Conservation (phyloP, 2,888 invertebrate genomes). For the Agrochola lota region DNA sequence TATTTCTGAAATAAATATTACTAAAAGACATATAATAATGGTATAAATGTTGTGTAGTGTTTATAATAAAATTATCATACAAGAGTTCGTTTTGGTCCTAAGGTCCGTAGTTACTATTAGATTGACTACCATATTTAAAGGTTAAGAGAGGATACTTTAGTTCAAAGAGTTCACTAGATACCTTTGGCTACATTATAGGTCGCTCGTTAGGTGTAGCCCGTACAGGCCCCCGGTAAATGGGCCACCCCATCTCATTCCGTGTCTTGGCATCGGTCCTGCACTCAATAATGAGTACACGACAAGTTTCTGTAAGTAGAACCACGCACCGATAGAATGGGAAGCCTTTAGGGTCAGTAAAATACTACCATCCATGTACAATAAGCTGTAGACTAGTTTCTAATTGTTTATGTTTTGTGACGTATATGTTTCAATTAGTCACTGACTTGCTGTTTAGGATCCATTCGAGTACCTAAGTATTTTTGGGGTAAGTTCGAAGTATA, state of each 20-base stretch:
- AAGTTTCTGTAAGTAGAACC: constrained; percentile 45
- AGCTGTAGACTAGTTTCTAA: background rate
- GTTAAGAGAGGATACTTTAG: background rate
- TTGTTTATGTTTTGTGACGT: background rate
- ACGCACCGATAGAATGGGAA: constrained; percentile 28
- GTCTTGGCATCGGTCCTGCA: constrained; percentile 58
- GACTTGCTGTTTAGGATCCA: background rate
- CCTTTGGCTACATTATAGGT: background rate
- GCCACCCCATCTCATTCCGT: constrained; percentile 55
- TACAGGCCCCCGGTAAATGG: constrained; percentile 36
- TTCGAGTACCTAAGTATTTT: background rate
- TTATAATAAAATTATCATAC: no score
- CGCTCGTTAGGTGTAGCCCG: constrained; percentile 4
- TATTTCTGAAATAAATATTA: no score
- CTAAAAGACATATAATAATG: no score
- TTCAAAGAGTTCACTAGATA: background rate
- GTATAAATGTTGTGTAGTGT: no score
- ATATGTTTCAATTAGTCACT: background rate
- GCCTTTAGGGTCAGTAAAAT: background rate
- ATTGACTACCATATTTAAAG: background rate
- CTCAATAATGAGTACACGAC: constrained; percentile 56
- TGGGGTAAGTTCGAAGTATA: background rate
- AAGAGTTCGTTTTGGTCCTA: background rate
- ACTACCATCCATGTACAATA: background rate
- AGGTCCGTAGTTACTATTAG: background rate